Percentiles rank a stretch among this genome's conserved stretches.
These are phyloP conservation scores for Damaliscus lunatus DNA, from an alignment of 2,113 vertebrate species.

Conservation along the genomic window DNA sequence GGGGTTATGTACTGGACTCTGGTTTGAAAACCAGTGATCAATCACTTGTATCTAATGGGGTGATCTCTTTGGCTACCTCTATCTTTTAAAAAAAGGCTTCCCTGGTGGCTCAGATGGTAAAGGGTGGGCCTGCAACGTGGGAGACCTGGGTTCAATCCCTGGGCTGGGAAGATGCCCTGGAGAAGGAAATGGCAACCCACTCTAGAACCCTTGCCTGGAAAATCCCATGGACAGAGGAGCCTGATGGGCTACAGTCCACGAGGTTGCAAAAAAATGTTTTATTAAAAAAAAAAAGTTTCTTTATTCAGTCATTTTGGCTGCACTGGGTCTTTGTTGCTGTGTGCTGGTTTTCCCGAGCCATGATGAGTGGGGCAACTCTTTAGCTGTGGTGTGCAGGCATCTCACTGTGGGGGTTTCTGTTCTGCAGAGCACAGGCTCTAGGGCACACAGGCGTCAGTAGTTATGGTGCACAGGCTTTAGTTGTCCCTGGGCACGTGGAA, in stretches of 20 bases:
- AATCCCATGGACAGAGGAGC: not conserved
- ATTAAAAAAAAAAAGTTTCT: not conserved
- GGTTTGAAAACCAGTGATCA: not conserved
- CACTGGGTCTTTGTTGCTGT: not conserved
- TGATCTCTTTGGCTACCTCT: not conserved
- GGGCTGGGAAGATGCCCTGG: not conserved
- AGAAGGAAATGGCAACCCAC: not conserved
- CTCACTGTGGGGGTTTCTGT: not conserved
- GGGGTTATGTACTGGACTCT: not conserved
- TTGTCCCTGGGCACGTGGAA: not conserved
- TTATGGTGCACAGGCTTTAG: not conserved
- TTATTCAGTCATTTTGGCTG: not conserved
- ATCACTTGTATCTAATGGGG: not conserved
- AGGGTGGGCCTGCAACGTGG: not conserved
- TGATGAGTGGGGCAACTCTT: not conserved
- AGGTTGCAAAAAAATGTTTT: not conserved
- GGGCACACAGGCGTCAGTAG: not conserved
- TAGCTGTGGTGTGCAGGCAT: not conserved
- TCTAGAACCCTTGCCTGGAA: not conserved
- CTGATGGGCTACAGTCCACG: not conserved
- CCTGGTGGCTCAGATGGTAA: not conserved
- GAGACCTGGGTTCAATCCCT: not conserved
- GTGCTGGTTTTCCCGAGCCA: fast-evolving
- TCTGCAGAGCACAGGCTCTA: not conserved
- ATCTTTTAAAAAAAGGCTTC: not conserved